Evolutionary conservation across 2,797 vertebrate genomes (phyloP), one percentile per base, ranked within the genome.

Genomic region (Tokudaia muenninki): DNA sequence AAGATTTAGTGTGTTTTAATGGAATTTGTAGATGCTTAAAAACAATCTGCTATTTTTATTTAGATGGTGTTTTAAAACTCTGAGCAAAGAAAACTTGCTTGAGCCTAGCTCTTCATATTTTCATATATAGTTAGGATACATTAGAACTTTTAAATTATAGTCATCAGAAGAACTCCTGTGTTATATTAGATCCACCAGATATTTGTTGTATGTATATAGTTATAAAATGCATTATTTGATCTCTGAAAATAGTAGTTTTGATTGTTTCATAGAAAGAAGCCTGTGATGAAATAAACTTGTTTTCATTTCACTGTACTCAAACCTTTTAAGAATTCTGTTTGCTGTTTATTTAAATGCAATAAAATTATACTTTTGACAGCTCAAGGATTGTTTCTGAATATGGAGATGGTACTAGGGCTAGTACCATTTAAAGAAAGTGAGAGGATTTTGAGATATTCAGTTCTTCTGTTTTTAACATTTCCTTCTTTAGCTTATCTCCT

Each of bases 201-300:
- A 87, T 87, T 91, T 87, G 41, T 70, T 96, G 17, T 95, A 80
- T 96, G 67, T 94, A 17, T 90, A 16, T 90, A 94, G 80, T 93
- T 93, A 72, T 2, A 92, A 61, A 93, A 87, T 94, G 57, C 50
- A 94, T 92, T 91, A 87, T 93, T 81, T 95, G 26, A 61, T 80
- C 59, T 92, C 37, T 94, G 44, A 91, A 95, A 96, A 70, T n/a
- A 75, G 26, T 86, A 94, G 47, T 89, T 96, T 96, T 92, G 87
- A 79, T 98, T 94, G 57, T 96, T 94, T 95, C 65, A 74, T 95
- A 81, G 67, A 93, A 84, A 81, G 94, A 84, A 87, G 50, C 91
- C 19, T 90, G 29, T 96, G 78, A 86, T 92, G 41, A 96, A 96
- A 93, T 96, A 87, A 96, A 92, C 34, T 92, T 95, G 93, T 92